Base-by-base conservation (phyloP, 2,113 vertebrate genomes). In the Oryzias woworae region DNA sequence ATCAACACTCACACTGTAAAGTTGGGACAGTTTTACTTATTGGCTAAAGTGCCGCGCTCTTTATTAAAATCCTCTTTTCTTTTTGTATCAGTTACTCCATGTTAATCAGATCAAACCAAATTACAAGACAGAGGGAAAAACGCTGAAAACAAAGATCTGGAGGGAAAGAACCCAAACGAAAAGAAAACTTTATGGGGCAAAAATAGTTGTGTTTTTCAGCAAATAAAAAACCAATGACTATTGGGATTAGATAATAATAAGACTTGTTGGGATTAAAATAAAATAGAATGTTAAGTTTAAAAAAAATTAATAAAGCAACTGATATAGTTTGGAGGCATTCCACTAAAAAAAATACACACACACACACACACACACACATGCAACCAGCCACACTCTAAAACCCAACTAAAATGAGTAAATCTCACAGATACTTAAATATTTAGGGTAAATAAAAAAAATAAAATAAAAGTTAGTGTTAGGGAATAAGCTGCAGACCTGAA, bases 371-470 rank as follows among this genome's bases (percentile, higher is more conserved):
- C 55, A 31, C 53, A 57, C 47, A 58, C 50, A 65, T 53, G 60
- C 74, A 59, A 66, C 23, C 56, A 50, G 26, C 56, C 80, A 66
- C 75, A 62, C 56, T 4, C 55, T 75, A 55, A 77, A 86, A 85
- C 18, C 56, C 62, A 69, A 78, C 55, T 60, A 69, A 70, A 84
- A 75, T 69, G 80, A 75, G 74, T 17, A 65, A 77, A 54, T 66
- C 82, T 89, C 84, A 91, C 80, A 85, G 79, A 65, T 87, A 83
- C 72, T 90, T 90, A 88, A 91, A 90, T 90, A 90, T 81, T 81
- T 42, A 24, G 75, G 81, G 83, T 87, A 86, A 88, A 85, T 74
- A 77, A 67, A 85, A 86, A 36, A 36, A 12, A 88, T 77, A 83
- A 85, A 89, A 86, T 75, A 50, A 50, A 51, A 74, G 78, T 88